Evolutionary conservation across 2,113 vertebrate genomes (phyloP).

Genomic region (Ictidomys tridecemlineatus): DNA sequence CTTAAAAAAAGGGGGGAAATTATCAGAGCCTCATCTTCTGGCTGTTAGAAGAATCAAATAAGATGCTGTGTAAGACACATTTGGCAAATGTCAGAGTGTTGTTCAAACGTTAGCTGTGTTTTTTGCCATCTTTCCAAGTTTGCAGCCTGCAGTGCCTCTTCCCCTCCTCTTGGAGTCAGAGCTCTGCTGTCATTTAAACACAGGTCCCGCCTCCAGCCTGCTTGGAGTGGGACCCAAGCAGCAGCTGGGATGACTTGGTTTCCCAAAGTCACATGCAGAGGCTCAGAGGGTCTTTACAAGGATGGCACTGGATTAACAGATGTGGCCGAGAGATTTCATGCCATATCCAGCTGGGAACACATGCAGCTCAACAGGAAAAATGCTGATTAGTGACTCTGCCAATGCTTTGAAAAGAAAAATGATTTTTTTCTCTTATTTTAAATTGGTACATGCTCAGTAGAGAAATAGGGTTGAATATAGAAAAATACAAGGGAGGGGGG

Average conservation of each 20-base stretch:
- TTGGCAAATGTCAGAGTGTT: neutral
- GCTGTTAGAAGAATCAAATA: neutral
- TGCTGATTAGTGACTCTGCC: conserved; percentile 55
- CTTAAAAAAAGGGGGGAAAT: neutral
- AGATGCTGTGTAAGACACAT: neutral
- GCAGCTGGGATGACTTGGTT: conserved; percentile 39
- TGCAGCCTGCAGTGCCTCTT: neutral
- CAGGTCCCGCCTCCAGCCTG: neutral
- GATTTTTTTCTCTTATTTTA: conserved; percentile 41
- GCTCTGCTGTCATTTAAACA: neutral
- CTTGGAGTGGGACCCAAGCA: conserved; percentile 13
- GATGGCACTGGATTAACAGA: conserved; percentile 33
- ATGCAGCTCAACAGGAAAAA: neutral
- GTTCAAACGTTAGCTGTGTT: neutral
- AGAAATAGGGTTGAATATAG: conserved; percentile 71
- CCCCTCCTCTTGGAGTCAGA: neutral
- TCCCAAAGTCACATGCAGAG: neutral
- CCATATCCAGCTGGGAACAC: conserved; percentile 61
- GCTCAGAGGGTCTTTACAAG: conserved; percentile 27
- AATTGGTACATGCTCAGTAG: conserved; percentile 64
- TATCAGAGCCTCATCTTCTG: neutral
- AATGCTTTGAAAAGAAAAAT: conserved; percentile 34
- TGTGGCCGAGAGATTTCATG: conserved; percentile 24
- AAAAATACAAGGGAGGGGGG: neutral
- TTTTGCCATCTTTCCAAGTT: neutral